Conservation (phyloP, 2,888 invertebrate genomes). For the Junonia oenone region DNA sequence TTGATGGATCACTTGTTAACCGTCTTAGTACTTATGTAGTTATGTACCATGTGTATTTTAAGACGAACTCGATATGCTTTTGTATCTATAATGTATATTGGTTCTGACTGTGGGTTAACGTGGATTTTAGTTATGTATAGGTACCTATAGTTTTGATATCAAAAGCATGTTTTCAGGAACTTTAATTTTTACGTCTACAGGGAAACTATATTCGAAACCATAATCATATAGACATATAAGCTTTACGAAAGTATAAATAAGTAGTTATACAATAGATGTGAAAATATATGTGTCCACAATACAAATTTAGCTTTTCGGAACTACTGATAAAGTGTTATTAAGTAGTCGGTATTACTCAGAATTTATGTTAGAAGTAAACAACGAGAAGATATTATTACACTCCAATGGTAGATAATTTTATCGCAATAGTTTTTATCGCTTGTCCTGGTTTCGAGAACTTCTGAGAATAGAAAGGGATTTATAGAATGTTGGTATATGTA, state of each 20-base stretch:
- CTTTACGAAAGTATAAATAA: too few species aligned
- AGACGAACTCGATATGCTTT: neutral
- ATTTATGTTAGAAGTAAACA: neutral
- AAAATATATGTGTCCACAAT: neutral
- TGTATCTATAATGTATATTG: too few species aligned
- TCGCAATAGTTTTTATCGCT: neutral
- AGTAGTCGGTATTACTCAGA: neutral
- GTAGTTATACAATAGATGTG: too few species aligned
- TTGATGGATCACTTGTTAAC: neutral
- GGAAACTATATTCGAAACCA: too few species aligned
- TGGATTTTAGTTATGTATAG: too few species aligned
- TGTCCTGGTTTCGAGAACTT: neutral
- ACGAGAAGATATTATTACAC: neutral
- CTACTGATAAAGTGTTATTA: neutral
- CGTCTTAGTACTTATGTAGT: neutral
- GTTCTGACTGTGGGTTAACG: too few species aligned
- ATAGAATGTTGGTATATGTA: neutral
- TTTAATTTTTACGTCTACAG: too few species aligned
- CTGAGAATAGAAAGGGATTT: neutral
- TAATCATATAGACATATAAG: too few species aligned
- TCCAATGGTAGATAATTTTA: neutral
- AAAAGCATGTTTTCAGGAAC: too few species aligned
- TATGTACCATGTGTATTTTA: neutral
- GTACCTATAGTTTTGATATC: too few species aligned
- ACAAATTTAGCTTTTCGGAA: neutral